phyloP scores from a whole-genome alignment of 2,797 vertebrate species.

The Gobionotothen gibberifrons region DNA sequence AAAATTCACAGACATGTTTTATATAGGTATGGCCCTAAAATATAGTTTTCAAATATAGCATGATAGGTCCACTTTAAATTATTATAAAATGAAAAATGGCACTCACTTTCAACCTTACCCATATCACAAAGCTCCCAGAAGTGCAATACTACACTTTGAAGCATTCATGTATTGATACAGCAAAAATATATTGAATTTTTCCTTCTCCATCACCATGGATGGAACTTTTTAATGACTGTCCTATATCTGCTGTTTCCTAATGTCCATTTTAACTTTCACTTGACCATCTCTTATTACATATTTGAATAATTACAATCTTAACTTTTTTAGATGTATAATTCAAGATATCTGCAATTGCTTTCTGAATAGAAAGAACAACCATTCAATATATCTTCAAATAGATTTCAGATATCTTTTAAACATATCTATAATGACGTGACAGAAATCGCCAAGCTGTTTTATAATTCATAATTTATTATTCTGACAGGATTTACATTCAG shows the following conservation, averaged over 20 bases:
- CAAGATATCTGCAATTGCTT: neutral
- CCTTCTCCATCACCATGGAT: neutral
- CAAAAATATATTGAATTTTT: neutral
- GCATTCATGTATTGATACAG: no score
- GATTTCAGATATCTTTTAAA: neutral
- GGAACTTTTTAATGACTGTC: neutral
- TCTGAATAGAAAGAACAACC: neutral
- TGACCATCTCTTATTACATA: neutral
- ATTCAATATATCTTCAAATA: neutral
- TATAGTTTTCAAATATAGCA: no score
- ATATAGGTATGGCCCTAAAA: no score
- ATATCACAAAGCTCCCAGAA: neutral
- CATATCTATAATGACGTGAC: neutral
- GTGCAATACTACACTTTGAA: neutral
- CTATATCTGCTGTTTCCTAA: neutral
- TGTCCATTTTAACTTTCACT: neutral
- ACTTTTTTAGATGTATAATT: neutral
- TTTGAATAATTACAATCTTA: neutral
- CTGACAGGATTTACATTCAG: neutral
- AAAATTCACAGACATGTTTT: no score
- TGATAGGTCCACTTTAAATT: no score
- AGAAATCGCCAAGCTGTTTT: neutral
- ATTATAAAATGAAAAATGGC: neutral
- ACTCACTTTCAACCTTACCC: conserved; percentile 2
- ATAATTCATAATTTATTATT: neutral